Percentiles rank a stretch among this genome's conserved stretches.
phyloP scores from a whole-genome alignment of 2,888 invertebrate genomes.

The Apocheima hispidaria region DNA sequence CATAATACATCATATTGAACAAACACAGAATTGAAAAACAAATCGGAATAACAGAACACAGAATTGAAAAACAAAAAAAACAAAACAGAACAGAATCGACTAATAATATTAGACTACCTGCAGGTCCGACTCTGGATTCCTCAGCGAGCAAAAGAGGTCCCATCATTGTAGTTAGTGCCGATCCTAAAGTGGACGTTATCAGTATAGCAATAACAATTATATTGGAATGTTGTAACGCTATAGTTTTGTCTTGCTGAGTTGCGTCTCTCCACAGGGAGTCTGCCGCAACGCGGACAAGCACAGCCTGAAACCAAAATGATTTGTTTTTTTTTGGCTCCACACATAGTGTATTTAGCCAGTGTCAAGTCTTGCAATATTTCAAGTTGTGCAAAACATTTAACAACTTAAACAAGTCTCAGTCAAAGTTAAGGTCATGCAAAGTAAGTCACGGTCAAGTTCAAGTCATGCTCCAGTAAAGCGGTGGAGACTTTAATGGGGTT shows the following conservation, averaged over 20 bases:
- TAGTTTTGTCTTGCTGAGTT: constrained; percentile 64
- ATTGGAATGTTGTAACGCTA: constrained; percentile 75
- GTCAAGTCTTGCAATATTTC: too few relatives aligned
- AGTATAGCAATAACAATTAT: constrained; percentile 81
- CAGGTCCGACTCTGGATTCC: constrained; percentile 71
- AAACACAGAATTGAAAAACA: not conserved
- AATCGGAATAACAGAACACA: not conserved
- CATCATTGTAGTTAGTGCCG: constrained; percentile 69
- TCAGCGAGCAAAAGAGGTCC: constrained; percentile 76
- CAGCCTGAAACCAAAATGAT: constrained; percentile 70
- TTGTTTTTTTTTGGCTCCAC: constrained; percentile 10
- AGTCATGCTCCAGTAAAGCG: too few relatives aligned
- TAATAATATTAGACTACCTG: constrained; percentile 57
- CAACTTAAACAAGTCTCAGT: too few relatives aligned
- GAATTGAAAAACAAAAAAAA: not conserved
- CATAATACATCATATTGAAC: too few relatives aligned
- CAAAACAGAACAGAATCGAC: not conserved
- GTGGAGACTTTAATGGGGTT: too few relatives aligned
- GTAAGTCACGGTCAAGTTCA: too few relatives aligned
- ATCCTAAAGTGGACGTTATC: constrained; percentile 75
- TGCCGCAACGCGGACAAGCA: constrained; percentile 75
- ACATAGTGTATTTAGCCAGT: too few relatives aligned
- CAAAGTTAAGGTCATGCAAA: too few relatives aligned
- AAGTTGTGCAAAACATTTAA: too few relatives aligned
- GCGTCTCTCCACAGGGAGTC: constrained; percentile 75